Evolutionary conservation across 2,113 vertebrate genomes (phyloP).

Genomic region (Aptenodytes forsteri): DNA sequence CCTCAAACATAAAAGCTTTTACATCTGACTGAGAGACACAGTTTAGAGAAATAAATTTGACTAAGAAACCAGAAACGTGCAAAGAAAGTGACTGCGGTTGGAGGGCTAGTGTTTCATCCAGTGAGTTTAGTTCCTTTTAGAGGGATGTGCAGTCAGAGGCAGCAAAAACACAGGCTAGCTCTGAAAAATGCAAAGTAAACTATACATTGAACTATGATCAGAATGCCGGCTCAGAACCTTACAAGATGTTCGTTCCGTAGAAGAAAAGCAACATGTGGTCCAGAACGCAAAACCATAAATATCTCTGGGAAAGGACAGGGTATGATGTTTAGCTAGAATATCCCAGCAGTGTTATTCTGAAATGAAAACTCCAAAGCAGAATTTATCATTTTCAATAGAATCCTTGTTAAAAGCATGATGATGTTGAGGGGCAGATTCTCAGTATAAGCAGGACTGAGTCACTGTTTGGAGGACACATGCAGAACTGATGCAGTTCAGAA

Average conservation of each 20-base stretch:
- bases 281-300: background rate
- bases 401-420: conserved; percentile 69
- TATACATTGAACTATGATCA: background rate
- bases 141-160: background rate
- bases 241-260: background rate
- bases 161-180: background rate
- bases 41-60: background rate
- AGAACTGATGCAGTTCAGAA: background rate
- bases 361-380: conserved; percentile 15
- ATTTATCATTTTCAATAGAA: conserved; percentile 75
- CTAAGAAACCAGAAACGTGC: background rate
- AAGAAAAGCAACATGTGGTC: background rate
- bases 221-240: conserved; percentile 17
- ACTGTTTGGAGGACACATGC: background rate
- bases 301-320: background rate
- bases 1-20: background rate
- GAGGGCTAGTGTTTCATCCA: background rate
- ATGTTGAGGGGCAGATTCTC: background rate
- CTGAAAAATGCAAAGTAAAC: background rate
- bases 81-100: background rate
- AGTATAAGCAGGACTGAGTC: background rate
- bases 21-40: background rate
- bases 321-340: background rate
- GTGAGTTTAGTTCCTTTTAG: background rate
- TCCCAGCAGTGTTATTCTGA: background rate